A percentile compares a stretch with the other conserved stretches of the same genome.
phyloP scores from a whole-genome alignment of 2,888 invertebrate species.

The Dendrolimus houi region DNA sequence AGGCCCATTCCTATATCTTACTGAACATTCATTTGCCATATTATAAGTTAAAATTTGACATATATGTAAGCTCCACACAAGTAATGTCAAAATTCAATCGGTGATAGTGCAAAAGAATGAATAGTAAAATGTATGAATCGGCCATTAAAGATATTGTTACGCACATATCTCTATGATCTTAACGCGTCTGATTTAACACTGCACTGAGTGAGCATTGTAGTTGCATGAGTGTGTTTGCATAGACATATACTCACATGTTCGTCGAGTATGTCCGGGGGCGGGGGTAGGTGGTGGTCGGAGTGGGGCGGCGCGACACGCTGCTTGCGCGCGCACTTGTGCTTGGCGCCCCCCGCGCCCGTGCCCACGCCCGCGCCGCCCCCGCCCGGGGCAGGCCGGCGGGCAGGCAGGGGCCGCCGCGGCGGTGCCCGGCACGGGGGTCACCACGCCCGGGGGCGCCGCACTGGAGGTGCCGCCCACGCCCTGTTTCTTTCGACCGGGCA shows the following conservation, averaged over 20 bases:
- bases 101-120: no score
- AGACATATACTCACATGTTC: conserved; percentile 38
- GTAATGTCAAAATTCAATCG: no score
- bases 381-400: conserved; percentile 19
- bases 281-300: conserved; percentile 68
- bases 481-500: conserved; percentile 14
- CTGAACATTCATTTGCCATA: no score
- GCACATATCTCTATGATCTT: no score
- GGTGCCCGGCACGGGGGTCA: conserved; percentile 12
- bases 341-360: conserved; percentile 23
- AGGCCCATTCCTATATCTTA: no score
- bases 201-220: no score
- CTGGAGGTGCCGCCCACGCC: conserved; percentile 7
- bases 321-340: conserved; percentile 67
- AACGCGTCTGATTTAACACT: no score
- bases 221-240: no score
- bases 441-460: conserved; percentile 11
- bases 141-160: no score
- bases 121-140: no score
- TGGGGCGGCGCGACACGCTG: conserved; percentile 53
- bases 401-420: conserved; percentile 26
- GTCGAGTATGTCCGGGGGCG: conserved; percentile 64
- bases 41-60: no score
- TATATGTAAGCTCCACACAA: no score
- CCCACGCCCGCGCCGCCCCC: conserved; percentile 11